Conservation (phyloP, 2,888 invertebrate species). For the Oxycera nigricornis region DNA sequence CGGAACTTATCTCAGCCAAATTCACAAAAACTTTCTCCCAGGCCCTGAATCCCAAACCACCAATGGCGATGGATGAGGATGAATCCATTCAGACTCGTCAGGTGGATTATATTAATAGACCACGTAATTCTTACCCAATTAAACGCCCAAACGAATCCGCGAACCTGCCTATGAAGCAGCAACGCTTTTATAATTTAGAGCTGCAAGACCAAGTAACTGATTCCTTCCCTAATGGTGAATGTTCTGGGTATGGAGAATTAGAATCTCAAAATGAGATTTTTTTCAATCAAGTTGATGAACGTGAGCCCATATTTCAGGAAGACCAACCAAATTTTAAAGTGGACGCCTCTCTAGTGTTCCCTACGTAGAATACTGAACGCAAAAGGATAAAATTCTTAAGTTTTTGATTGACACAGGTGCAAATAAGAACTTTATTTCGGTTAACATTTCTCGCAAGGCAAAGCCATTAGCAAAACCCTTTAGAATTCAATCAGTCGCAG, state of each 20-base stretch:
- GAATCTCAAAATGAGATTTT: too few species aligned
- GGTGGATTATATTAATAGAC: slow-evolving; percentile 41
- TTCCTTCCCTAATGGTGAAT: background rate
- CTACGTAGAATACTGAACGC: slow-evolving; percentile 37
- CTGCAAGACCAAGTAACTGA: background rate
- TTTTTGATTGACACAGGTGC: slow-evolving; percentile 33
- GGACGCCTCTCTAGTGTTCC: slow-evolving; percentile 42
- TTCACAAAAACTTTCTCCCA: too few species aligned
- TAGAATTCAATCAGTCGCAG: background rate
- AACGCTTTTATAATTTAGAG: background rate
- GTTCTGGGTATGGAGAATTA: too few species aligned
- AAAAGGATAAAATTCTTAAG: slow-evolving; percentile 1
- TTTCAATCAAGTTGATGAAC: too few species aligned
- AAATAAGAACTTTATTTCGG: slow-evolving; percentile 33
- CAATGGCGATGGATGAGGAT: slow-evolving; percentile 29
- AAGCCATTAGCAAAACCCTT: background rate
- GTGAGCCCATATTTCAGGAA: too few species aligned
- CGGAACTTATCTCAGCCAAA: too few species aligned
- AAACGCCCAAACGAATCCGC: background rate
- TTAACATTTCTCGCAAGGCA: background rate
- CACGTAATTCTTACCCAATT: background rate
- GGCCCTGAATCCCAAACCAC: slow-evolving; percentile 33
- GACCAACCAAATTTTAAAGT: slow-evolving; percentile 41
- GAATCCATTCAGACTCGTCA: slow-evolving; percentile 34
- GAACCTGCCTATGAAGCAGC: background rate